Conservation (phyloP, 2,888 invertebrate species). For the Spisula subtruncata region DNA sequence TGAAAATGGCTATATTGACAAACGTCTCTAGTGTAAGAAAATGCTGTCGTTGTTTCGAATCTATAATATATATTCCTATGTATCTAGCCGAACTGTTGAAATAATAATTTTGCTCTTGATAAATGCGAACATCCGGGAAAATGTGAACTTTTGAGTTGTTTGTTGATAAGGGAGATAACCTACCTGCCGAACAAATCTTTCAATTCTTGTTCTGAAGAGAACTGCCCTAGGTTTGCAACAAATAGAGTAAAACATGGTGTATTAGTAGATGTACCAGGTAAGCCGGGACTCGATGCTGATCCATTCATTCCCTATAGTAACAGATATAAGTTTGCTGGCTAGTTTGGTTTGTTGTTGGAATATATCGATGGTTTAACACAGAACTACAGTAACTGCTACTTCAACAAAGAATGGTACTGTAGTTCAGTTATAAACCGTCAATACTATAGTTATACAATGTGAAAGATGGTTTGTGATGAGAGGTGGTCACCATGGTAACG, state of each 20-base stretch:
- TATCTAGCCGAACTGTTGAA: conserved; percentile 29
- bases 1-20: no score
- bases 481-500: no score
- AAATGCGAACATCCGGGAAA: conserved; percentile 9
- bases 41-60: no score
- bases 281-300: conserved; percentile 65
- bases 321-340: conserved; percentile 39
- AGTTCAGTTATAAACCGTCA: no score
- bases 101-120: conserved; percentile 23
- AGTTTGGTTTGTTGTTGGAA: conserved; percentile 18
- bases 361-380: not conserved
- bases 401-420: no score
- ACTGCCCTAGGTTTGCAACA: conserved; percentile 99
- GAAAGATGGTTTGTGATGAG: no score
- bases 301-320: conserved; percentile 62
- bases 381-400: no score
- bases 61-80: conserved; percentile 23
- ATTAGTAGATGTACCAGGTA: conserved; percentile 90
- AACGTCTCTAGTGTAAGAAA: no score
- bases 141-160: conserved; percentile 12
- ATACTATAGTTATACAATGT: no score
- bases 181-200: conserved; percentile 99
- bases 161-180: conserved; percentile 44
- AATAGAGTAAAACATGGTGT: conserved; percentile 98
- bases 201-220: conserved; percentile 99